Base-by-base conservation (phyloP, 2,797 vertebrate genomes). In the Bufotes viridis region DNA sequence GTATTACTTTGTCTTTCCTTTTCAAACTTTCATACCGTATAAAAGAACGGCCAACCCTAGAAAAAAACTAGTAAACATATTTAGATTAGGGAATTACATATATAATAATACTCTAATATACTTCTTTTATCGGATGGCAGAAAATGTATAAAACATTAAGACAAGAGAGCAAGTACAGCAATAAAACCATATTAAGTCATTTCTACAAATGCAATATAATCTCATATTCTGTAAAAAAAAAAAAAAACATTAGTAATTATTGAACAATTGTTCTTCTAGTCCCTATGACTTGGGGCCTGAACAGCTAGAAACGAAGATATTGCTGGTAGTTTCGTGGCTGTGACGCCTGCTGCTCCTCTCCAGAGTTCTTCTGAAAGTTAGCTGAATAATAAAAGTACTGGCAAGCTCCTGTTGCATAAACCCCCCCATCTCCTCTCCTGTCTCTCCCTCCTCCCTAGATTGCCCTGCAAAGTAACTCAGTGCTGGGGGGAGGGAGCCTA, bases 401-500 rank as follows among this genome's bases (percentile, higher is more conserved):
- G 85, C 84, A 89, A 60, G n/a, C 84, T 83, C 69, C 57, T 69
- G 70, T 2, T 60, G 74, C 55, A 57, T 24, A 86, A 89, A 83
- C 81, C 72, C 81, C 76, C 83, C 53, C 87, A 85, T 72, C 76
- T 57, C 63, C 63, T 61, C 72, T 49, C 60, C 51, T 83, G 57
- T 79, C 63, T 29, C 29, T 70, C 79, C 84, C 88, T 78, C 85
- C 88, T 79, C 85, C 88, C 26, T 69, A 70, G 84, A 86, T 89
- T 89, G 72, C 88, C 88, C 88, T 79, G 80, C 81, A 55, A 82
- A 87, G 74, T 60, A 82, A 89, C 87, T 89, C 72, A 78, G 60
- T 79, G 18, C 80, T 82, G 88, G 88, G 88, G 58, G 88, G 88
- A 89, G 88, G 88, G 85, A 89, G 80, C 60, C 22, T 74, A 89